A percentile compares a stretch with the other conserved stretches of the same genome.
phyloP scores from a whole-genome alignment of 2,888 invertebrate genomes.

The Exocentrus adspersus region DNA sequence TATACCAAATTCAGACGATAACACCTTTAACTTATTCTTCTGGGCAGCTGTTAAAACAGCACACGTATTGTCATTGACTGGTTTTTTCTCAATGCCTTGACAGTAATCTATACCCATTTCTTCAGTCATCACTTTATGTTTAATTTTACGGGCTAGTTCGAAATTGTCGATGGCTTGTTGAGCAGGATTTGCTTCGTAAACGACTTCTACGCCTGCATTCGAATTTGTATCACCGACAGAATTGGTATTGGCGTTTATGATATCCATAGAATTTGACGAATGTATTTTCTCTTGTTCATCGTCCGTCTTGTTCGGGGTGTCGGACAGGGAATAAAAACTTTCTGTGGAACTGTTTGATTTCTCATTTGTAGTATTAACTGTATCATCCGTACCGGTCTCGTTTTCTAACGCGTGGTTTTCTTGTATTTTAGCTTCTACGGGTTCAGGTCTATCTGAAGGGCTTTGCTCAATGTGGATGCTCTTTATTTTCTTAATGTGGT shows the following conservation, averaged over 20 bases:
- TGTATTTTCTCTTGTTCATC: slow-evolving; percentile 62
- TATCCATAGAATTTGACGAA: slow-evolving; percentile 67
- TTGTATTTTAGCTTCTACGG: slow-evolving; percentile 18
- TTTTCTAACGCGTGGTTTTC: neutral
- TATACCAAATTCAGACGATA: slow-evolving; percentile 71
- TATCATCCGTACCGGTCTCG: neutral
- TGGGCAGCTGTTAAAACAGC: slow-evolving; percentile 70
- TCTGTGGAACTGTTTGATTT: slow-evolving; percentile 23
- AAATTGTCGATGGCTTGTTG: slow-evolving; percentile 60
- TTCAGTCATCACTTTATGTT: slow-evolving; percentile 66
- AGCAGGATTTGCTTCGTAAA: slow-evolving; percentile 55
- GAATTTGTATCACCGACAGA: slow-evolving; percentile 16
- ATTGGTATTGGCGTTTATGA: slow-evolving; percentile 66
- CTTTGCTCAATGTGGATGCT: slow-evolving; percentile 39
- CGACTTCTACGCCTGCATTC: slow-evolving; percentile 60
- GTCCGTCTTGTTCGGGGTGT: slow-evolving; percentile 62
- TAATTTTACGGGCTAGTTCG: slow-evolving; percentile 64
- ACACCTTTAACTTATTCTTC: slow-evolving; percentile 70
- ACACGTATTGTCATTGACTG: slow-evolving; percentile 36
- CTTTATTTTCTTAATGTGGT: slow-evolving; percentile 51
- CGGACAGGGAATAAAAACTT: slow-evolving; percentile 28
- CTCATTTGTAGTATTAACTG: slow-evolving; percentile 9
- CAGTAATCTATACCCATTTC: slow-evolving; percentile 64
- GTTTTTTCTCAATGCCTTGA: slow-evolving; percentile 57
- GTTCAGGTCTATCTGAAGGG: slow-evolving; percentile 24